Evolutionary conservation across 2,113 vertebrate genomes (phyloP).

Genomic region (Tor tambroides): DNA sequence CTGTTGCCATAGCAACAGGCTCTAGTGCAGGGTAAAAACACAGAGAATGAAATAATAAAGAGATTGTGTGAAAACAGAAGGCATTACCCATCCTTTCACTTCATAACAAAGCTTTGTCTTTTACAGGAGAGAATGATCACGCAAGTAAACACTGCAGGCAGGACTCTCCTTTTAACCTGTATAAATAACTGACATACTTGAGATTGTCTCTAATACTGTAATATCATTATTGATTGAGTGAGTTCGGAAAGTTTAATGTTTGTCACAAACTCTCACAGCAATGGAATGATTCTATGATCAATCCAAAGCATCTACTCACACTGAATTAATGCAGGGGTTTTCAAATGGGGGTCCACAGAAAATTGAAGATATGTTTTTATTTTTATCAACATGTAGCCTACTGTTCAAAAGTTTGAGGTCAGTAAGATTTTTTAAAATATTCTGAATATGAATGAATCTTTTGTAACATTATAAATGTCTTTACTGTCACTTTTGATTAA

Average conservation of each 20-base stretch:
- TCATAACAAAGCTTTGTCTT: slow-evolving; percentile 12
- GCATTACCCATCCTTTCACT: slow-evolving; percentile 17
- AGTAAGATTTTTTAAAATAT: too few relatives aligned
- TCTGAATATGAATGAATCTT: too few relatives aligned
- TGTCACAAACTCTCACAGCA: slow-evolving; percentile 8
- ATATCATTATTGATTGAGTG: slow-evolving; percentile 37
- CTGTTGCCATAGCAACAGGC: slow-evolving; percentile 61
- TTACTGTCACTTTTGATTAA: too few relatives aligned
- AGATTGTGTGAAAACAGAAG: slow-evolving; percentile 47
- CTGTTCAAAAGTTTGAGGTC: too few relatives aligned
- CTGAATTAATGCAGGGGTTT: neutral
- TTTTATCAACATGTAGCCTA: neutral
- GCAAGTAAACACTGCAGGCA: neutral
- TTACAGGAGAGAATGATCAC: neutral
- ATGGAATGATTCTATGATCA: neutral
- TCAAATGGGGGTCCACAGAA: neutral
- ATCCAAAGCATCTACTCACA: neutral
- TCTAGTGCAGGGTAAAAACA: slow-evolving; percentile 49
- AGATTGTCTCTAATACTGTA: slow-evolving; percentile 1
- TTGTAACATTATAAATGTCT: too few relatives aligned
- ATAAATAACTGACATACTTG: slow-evolving; percentile 4
- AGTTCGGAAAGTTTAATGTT: neutral
- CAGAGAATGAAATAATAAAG: slow-evolving; percentile 57
- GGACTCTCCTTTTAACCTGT: neutral
- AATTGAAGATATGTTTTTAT: neutral